These are phyloP conservation scores for Turritopsis rubra DNA, from an alignment of 30 jellyfish, hydroid and myxozoan genomes.

Conservation along the genomic window DNA sequence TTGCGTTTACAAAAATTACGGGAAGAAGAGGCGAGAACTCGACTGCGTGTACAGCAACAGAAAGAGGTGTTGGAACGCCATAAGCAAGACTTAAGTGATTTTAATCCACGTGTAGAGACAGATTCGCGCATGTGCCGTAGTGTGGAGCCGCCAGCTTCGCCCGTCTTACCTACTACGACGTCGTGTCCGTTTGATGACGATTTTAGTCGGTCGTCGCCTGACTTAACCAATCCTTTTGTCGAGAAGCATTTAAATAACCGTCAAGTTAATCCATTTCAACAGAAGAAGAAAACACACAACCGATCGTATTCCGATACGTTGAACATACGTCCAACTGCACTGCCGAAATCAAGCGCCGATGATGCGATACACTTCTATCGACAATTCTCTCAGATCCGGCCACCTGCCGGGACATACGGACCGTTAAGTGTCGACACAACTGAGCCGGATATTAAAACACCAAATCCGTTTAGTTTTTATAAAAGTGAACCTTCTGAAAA, in stretches of 20 bases:
- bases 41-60: conserved; percentile 17
- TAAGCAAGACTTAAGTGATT: conserved; percentile 18
- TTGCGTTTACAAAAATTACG: conserved; percentile 37
- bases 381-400: conserved; percentile 26
- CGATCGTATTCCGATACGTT: conserved; percentile 90
- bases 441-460: neutral
- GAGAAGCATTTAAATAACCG: neutral
- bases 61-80: conserved; percentile 4
- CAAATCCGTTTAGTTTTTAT: neutral
- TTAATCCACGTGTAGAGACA: conserved; percentile 4
- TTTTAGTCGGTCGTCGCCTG: conserved; percentile 51
- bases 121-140: conserved; percentile 17
- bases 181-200: conserved; percentile 61
- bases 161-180: neutral
- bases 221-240: conserved; percentile 27
- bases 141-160: conserved; percentile 4
- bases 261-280: conserved; percentile 13
- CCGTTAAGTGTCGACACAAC: neutral
- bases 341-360: neutral
- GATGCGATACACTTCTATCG: neutral
- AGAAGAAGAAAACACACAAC: conserved; percentile 50
- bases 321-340: conserved; percentile 11
- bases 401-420: neutral
- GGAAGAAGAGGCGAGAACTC: conserved; percentile 38
- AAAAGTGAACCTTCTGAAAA: neutral